Base-by-base conservation (phyloP, 2,888 invertebrate species). In the Cryptus armator region DNA sequence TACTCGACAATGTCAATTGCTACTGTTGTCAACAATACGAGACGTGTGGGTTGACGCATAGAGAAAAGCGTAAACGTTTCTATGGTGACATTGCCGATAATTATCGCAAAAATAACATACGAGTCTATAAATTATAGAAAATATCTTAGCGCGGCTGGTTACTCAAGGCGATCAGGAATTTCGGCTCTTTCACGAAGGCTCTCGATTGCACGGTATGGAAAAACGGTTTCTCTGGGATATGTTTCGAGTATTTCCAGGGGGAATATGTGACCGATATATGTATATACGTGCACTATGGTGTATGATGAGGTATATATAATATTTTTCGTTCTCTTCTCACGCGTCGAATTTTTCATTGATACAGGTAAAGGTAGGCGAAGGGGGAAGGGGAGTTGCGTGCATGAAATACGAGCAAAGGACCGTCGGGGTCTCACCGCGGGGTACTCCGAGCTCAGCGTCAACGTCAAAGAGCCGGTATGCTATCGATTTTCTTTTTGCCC, bases 351-450 rank as follows among this genome's bases (percentile, higher is more conserved):
- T 75, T 81, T 51, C 16, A 81, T 67, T 48, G 51, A 75, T 44
- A 29, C 62, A 10, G 37, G 48, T 29, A 32, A 29, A 32, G 14
- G 29, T 19, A 12, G 56, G 29, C 4, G 62, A 24, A 59, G 59
- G 24, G 24, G n/a, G 59, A n/a, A 29, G n/a, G 59, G 29, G 59
- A 32, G 72, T 29, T 72, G 72, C 72, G 72, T 67, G 72, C 68
- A 67, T 51, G 75, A 81, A 81, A 81, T 75, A 74, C 56, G 48
- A 81, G 51, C 37, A 59, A 62, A 59, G 62, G n/a, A 68, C 56
- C 74, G 53, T 68, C 48, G 37, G 46, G 64, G 37, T 16, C 59
- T 75, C 64, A 64, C 48, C 48, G 48, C 68, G 64, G 32, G 67
- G 16, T 70, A 48, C 64, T 37, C 48, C 74, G 32, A 75, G 74